phyloP scores from a whole-genome alignment of 1,140 invertebrate genomes.

The Cotesia glomerata region DNA sequence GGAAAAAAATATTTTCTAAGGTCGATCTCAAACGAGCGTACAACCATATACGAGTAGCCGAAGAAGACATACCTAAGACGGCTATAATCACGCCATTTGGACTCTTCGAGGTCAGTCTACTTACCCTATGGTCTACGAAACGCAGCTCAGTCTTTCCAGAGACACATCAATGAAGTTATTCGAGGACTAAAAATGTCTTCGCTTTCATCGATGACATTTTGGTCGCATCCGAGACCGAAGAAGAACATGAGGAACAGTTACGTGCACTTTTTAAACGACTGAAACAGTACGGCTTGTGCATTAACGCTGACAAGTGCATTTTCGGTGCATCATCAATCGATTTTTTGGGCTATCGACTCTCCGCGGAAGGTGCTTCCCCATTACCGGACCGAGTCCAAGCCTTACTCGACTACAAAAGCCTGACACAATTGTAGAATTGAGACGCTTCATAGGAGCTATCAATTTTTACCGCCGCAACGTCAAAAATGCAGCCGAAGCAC shows the following conservation, averaged over 20 bases:
- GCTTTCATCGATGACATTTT: conserved; percentile 41
- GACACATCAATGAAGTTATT: conserved; percentile 49
- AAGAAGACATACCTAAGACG: conserved; percentile 47
- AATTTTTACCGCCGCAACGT: conserved; percentile 44
- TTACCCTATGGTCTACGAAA: conserved; percentile 62
- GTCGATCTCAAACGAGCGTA: conserved; percentile 60
- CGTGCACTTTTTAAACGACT: conserved; percentile 38
- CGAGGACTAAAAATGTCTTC: conserved; percentile 38
- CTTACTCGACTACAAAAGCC: conserved; percentile 33
- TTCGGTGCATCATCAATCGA: conserved; percentile 26
- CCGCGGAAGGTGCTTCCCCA: conserved; percentile 43
- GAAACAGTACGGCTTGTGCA: conserved; percentile 36
- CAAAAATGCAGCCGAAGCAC: conserved; percentile 24
- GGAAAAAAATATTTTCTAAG: conserved; percentile 48
- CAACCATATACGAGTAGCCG: conserved; percentile 45
- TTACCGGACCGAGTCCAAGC: conserved; percentile 34
- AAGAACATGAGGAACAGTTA: conserved; percentile 40
- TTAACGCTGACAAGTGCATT: conserved; percentile 46
- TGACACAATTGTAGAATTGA: conserved; percentile 10
- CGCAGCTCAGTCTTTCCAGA: conserved; percentile 58
- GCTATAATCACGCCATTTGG: conserved; percentile 52
- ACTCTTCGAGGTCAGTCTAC: conserved; percentile 43
- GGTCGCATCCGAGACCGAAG: conserved; percentile 36
- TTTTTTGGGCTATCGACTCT: conserved; percentile 41
- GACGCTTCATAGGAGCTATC: conserved; percentile 28